Percentiles rank a stretch among this genome's conserved stretches.
phyloP scores from a whole-genome alignment of 2,888 invertebrate species.

The Andrena bicolor region DNA sequence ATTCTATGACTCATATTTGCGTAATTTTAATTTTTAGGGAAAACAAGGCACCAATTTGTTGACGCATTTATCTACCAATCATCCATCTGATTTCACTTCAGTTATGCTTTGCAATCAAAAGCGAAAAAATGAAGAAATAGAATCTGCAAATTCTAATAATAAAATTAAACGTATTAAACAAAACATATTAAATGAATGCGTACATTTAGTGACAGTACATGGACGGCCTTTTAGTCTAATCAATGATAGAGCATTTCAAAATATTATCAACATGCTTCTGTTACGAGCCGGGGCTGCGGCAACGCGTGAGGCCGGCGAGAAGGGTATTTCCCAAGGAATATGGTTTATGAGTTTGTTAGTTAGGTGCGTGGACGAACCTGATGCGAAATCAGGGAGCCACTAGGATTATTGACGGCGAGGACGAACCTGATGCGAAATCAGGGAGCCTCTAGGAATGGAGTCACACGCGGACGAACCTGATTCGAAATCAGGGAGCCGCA shows the following conservation, averaged over 20 bases:
- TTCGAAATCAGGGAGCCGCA: no score
- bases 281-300: no score
- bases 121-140: neutral
- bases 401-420: no score
- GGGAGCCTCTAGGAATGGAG: no score
- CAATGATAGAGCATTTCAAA: neutral
- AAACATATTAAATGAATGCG: neutral
- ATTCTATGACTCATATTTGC: slow-evolving; percentile 3
- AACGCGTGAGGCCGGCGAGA: no score
- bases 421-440: no score
- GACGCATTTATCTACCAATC: slow-evolving; percentile 8
- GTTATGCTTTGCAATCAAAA: neutral
- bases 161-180: neutral
- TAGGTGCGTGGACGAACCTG: no score
- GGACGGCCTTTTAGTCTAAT: slow-evolving; percentile 2
- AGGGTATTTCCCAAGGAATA: no score
- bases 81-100: slow-evolving; percentile 6
- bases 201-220: neutral
- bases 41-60: slow-evolving; percentile 8
- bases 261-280: neutral
- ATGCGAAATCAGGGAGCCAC: no score
- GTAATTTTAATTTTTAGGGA: neutral
- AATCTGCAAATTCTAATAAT: neutral
- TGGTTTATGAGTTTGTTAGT: no score
- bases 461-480: no score